Percentiles rank a stretch among this genome's conserved stretches.
phyloP scores from a whole-genome alignment of 2,113 vertebrate genomes.

The Corythoichthys intestinalis region DNA sequence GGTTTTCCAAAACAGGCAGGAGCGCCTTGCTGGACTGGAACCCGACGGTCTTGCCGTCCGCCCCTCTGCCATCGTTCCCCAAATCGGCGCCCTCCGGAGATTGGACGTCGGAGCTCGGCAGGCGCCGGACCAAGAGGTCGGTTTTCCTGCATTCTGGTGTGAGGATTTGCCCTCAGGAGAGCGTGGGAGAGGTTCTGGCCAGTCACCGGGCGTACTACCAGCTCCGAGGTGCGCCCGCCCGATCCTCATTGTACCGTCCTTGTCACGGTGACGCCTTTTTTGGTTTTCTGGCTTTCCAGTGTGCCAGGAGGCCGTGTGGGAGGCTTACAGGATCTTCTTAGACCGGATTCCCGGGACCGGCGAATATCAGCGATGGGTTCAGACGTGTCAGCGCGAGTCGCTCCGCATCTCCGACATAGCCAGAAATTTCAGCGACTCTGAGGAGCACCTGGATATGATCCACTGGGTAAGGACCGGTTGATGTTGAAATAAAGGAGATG shows the following conservation, averaged over 20 bases:
- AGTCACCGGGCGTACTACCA: slow-evolving; percentile 86
- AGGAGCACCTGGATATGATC: slow-evolving; percentile 82
- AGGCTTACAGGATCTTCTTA: slow-evolving; percentile 90
- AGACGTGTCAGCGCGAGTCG: slow-evolving; percentile 80
- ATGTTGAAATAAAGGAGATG: too few species aligned
- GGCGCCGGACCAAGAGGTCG: slow-evolving; percentile 78
- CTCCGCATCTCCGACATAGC: slow-evolving; percentile 87
- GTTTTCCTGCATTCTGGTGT: slow-evolving; percentile 78
- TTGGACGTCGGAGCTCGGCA: slow-evolving; percentile 52
- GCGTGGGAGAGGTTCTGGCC: slow-evolving; percentile 79
- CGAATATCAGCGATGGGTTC: slow-evolving; percentile 89
- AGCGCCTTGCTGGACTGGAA: slow-evolving; percentile 51
- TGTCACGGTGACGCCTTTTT: neutral
- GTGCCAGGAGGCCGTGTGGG: slow-evolving; percentile 95
- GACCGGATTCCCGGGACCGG: slow-evolving; percentile 84
- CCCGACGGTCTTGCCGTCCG: slow-evolving; percentile 46
- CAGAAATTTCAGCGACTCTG: slow-evolving; percentile 85
- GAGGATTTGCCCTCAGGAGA: slow-evolving; percentile 86
- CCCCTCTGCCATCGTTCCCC: slow-evolving; percentile 51
- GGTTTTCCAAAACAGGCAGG: slow-evolving; percentile 55
- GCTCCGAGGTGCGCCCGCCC: slow-evolving; percentile 77
- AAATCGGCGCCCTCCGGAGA: slow-evolving; percentile 39
- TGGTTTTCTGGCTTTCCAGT: slow-evolving; percentile 63
- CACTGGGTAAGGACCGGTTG: slow-evolving; percentile 67
- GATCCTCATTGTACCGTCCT: too few species aligned